Percentiles rank a stretch among this genome's conserved stretches.
These are phyloP conservation scores for Agonopterix subpropinquella DNA, from an alignment of 2,888 invertebrate genomes.

Conservation along the genomic window DNA sequence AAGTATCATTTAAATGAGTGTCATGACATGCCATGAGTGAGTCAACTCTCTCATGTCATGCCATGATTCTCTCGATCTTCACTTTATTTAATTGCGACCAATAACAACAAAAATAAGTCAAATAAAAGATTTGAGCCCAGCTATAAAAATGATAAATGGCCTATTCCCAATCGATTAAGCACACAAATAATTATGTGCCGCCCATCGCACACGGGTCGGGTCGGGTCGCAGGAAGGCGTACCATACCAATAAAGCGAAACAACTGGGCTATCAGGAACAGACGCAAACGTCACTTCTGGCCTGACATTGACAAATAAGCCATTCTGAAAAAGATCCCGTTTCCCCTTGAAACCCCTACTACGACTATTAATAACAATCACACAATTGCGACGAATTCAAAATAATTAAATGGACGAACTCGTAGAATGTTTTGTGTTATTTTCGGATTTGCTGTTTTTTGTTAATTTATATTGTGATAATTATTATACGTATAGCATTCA, in stretches of 20 bases:
- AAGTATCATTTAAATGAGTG: too few species aligned
- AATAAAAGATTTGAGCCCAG: too few species aligned
- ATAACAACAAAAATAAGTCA: too few species aligned
- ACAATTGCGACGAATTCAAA: conserved; percentile 16
- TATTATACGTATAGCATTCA: too few species aligned
- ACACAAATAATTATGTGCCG: conserved; percentile 10
- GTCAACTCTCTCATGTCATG: too few species aligned
- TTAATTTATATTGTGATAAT: too few species aligned
- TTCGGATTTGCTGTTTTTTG: too few species aligned
- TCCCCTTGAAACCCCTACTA: conserved; percentile 45
- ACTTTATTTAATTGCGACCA: too few species aligned
- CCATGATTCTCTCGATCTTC: too few species aligned
- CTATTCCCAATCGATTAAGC: conserved; percentile 11
- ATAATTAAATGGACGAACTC: conserved; percentile 20
- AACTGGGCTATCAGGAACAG: conserved; percentile 59
- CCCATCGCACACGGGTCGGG: conserved; percentile 19
- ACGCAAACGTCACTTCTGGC: conserved; percentile 50
- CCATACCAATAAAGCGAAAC: conserved; percentile 55
- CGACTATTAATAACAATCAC: conserved; percentile 10
- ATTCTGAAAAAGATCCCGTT: conserved; percentile 60
- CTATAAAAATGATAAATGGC: conserved; percentile 6
- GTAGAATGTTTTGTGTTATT: too few species aligned
- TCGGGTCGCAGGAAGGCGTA: conserved; percentile 42
- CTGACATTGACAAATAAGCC: conserved; percentile 67
- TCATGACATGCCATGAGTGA: too few species aligned